Evolutionary conservation across 2,797 vertebrate species (phyloP).

Genomic region (Coregonus sp.): DNA sequence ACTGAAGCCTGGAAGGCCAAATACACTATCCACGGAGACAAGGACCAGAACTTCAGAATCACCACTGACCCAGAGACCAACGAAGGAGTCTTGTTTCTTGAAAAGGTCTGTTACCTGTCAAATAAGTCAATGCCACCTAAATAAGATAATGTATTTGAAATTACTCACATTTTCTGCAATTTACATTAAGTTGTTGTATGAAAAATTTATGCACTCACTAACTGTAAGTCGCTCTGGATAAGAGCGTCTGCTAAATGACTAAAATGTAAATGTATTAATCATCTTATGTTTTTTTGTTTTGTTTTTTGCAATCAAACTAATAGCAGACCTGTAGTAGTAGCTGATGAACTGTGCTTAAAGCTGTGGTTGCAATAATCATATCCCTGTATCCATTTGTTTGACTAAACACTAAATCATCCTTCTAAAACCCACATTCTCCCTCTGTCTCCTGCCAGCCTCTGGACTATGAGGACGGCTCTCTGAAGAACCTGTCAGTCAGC

Average conservation of each 20-base stretch:
- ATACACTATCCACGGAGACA: conserved; percentile 63
- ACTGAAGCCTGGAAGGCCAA: conserved; percentile 67
- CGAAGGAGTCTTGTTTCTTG: conserved; percentile 68
- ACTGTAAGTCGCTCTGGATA: no score
- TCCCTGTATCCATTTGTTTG: not conserved
- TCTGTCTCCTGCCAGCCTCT: conserved; percentile 46
- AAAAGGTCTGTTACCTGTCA: conserved; percentile 64
- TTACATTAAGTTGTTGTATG: not conserved
- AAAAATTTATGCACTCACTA: no score
- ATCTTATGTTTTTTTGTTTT: not conserved
- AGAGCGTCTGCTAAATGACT: no score
- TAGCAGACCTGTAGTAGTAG: not conserved
- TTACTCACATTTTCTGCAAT: not conserved
- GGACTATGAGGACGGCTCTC: conserved; percentile 45
- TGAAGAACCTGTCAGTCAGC: conserved; percentile 49
- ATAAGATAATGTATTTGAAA: no score
- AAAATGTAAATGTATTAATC: no score
- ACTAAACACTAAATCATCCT: not conserved
- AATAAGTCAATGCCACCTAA: not conserved
- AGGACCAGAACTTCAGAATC: conserved; percentile 59
- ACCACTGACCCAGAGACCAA: conserved; percentile 70
- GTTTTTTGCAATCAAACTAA: no score
- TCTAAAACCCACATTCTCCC: not conserved
- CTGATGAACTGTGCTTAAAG: not conserved
- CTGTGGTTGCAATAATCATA: not conserved